These are phyloP conservation scores for Pseudomyrmex flavicornis DNA, from an alignment of 1,140 invertebrate genomes.

Conservation along the genomic window DNA sequence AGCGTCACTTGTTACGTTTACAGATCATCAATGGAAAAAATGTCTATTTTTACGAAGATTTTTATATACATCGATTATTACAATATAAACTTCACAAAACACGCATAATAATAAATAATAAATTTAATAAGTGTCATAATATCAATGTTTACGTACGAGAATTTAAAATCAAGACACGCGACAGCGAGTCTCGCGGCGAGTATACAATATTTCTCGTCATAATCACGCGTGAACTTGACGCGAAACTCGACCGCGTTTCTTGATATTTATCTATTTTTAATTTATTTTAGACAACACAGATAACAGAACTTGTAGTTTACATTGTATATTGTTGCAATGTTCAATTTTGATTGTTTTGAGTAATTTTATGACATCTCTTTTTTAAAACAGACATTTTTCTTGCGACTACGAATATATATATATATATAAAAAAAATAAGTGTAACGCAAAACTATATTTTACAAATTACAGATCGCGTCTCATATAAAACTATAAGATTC, in stretches of 20 bases:
- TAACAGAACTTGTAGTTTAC: no score
- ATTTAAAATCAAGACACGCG: no score
- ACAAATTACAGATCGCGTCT: constrained; percentile 40
- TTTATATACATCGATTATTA: not conserved
- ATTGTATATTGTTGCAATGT: no score
- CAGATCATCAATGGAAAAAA: constrained; percentile 41
- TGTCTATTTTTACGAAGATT: constrained; percentile 33
- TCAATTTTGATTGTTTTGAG: no score
- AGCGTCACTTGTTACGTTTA: constrained; percentile 37
- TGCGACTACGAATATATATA: constrained; percentile 13
- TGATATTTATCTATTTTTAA: no score
- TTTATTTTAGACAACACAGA: no score
- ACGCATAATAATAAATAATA: not conserved
- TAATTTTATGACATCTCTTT: not conserved
- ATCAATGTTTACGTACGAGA: no score
- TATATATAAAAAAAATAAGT: constrained; percentile 31
- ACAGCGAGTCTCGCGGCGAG: no score
- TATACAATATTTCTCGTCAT: no score
- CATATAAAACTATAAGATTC: constrained; percentile 51
- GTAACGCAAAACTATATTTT: constrained; percentile 26
- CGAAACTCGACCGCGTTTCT: no score
- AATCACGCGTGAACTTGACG: no score
- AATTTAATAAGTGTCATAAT: no score
- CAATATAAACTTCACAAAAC: not conserved
- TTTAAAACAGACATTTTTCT: constrained; percentile 48